Percentiles rank a stretch among this genome's conserved stretches.
Evolutionary conservation across 2,113 vertebrate genomes (phyloP).

Genomic region (Plotosus lineatus): DNA sequence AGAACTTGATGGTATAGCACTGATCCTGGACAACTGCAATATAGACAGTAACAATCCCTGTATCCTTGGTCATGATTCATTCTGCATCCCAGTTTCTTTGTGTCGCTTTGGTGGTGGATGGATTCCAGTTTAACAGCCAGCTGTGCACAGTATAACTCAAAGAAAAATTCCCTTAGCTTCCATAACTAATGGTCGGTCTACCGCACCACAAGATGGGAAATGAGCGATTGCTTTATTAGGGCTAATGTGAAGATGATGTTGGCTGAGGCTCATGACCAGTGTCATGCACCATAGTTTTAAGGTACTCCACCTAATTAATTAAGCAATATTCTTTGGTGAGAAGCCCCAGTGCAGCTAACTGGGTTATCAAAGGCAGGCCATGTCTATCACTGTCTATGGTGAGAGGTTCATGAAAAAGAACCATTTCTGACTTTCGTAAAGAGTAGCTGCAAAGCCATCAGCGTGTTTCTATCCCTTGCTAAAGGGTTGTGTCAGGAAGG

Average conservation of each 20-base stretch:
- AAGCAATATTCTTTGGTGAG: constrained; percentile 10
- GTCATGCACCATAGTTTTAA: constrained; percentile 5
- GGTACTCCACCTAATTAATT: constrained; percentile 19
- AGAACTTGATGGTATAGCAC: constrained; percentile 85
- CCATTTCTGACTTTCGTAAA: no score
- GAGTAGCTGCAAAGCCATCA: no score
- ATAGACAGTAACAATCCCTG: constrained; percentile 95
- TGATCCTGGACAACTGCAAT: constrained; percentile 93
- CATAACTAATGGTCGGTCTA: constrained; percentile 49
- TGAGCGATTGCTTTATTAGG: constrained; percentile 23
- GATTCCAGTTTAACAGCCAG: constrained; percentile 25
- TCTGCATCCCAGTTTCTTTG: neutral
- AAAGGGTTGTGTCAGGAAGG: no score
- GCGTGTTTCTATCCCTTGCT: no score
- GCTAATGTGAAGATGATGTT: constrained; percentile 41
- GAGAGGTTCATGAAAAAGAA: no score
- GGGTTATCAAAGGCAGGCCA: no score
- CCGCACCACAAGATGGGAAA: constrained; percentile 39
- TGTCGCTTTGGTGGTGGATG: constrained; percentile 16
- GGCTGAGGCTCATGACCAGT: constrained; percentile 19
- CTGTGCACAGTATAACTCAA: constrained; percentile 21
- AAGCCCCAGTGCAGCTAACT: no score
- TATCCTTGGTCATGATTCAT: constrained; percentile 81
- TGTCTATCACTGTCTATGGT: no score
- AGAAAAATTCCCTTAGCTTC: constrained; percentile 31